Conservation (phyloP, 1,140 invertebrate genomes). For the Heliconius melpomene region DNA sequence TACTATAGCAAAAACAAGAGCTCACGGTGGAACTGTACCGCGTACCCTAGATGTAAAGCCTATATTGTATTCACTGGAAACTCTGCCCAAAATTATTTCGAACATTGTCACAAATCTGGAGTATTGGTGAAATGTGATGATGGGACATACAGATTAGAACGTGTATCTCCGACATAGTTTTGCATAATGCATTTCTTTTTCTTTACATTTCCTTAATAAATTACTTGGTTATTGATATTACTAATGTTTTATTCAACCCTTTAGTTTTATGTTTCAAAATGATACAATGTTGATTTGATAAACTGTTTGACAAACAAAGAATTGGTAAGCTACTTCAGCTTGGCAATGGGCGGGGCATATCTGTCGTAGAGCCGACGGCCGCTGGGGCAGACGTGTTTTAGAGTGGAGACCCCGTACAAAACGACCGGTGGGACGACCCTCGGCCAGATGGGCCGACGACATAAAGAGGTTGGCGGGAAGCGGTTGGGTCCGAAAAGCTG, state of each 20-base stretch:
- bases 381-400: too few species aligned
- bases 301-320: too few species aligned
- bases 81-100: neutral
- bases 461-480: too few species aligned
- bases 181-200: neutral
- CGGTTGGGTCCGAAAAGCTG: too few species aligned
- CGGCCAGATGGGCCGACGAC: too few species aligned
- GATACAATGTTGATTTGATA: too few species aligned
- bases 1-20: conserved; percentile 49
- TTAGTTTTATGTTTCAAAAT: too few species aligned
- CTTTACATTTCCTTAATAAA: neutral
- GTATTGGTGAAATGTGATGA: neutral
- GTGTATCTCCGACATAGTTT: neutral
- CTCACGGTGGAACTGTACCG: conserved; percentile 42
- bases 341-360: too few species aligned
- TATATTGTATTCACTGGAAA: conserved; percentile 17
- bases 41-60: conserved; percentile 43
- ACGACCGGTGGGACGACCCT: too few species aligned
- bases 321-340: too few species aligned
- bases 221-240: neutral
- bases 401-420: too few species aligned
- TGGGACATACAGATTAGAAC: conserved; percentile 11
- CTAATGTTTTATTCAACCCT: neutral
- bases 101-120: conserved; percentile 26
- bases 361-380: too few species aligned